Evolutionary conservation across 92 coral and sea anemone species (phyloP), one percentile per base, ranked within the genome.

Genomic region (Phymanthus crucifer): DNA sequence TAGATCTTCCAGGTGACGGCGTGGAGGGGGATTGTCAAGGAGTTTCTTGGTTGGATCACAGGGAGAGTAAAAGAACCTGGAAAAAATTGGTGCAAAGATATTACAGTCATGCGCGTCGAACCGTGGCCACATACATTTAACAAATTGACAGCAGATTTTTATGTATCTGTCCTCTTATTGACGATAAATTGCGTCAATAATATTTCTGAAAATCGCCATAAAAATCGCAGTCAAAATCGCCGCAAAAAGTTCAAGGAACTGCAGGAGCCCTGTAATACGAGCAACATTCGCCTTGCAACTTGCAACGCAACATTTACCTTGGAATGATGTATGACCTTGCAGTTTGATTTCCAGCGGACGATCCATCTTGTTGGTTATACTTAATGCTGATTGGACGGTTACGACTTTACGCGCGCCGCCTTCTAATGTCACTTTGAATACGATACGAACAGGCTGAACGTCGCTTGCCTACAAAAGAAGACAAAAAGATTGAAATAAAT

Each of bases 391-490:
- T 40, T 93, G 89, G 47, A 96, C 89, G 29, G 96, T 93, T 75
- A 96, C 99, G 12, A 96, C 98, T 66, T 96, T 96, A n/a, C 94
- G 96, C 4, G 98, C 98, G 21, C 99, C 91, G 14, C 93, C 97
- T 77, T 93, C 96, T 72, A 96, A 78, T 24, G 93, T 96, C 17
- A 96, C 92, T 40, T 96, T 94, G 78, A 96, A 96, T 74, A 96
- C 99, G 35, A 96, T 94, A 47, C 99, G 95, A 24, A 87, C 94
- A 17, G 98, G 88, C 67, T 91, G 94, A 45, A 89, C 75, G 48
- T 91, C 94, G 38, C 83, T 77, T 6, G 83, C 93, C 99, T 96
- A 56, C 64, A 29, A 27, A 56, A 77, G 9, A 78, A 2, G 66
- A 56, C 31, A 75, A 18, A 17, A 47, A 4, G 16, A 13, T 75